Evolutionary conservation across 2,888 invertebrate species (phyloP), one percentile per base, ranked within the genome.

Genomic region (Dolichopus griseipennis): DNA sequence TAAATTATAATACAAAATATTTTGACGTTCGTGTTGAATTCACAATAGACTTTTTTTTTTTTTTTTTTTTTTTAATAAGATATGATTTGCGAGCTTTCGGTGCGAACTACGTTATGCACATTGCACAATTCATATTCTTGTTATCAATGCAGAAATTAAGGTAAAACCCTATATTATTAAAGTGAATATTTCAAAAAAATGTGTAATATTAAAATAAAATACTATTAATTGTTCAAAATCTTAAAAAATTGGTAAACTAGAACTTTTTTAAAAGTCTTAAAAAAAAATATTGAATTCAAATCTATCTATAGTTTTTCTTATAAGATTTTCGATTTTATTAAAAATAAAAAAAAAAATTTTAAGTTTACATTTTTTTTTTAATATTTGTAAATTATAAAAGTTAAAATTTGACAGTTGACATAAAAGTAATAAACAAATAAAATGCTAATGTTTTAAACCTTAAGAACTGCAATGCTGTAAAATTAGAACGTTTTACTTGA

Each of bases 41-140:
- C 52, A 52, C 52, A 52, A 52, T 52, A 52, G 52, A 52, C 15
- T 18, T 52, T 18, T 18, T 27, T 27, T 52, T 52, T 52, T 18
- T 18, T n/a, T n/a, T 18, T 52, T 18, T 18, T 27, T 27, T 52
- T 52, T 52, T 18, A 2, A 15, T 52, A 15, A 52, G 52, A 52
- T 43, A 43, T 52, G 52, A 52, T 52, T 52, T 52, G 52, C n/a
- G 52, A 52, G 52, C 52, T 52, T 52, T 52, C 52, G n/a, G 52
- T 52, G 15, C 52, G 52, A 52, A 52, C n/a, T 52, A 52, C 52
- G 52, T 12, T 52, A 52, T 52, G 52, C 52, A 52, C 18, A 52
- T 52, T 52, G 52, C 52, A 52, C 52, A 52, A 52, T 52, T 15
- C 52, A 52, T 52, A 52, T 52, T 52, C n/a, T 52, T 52, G 52